Evolutionary conservation across 2,888 invertebrate genomes (phyloP).

Genomic region (Nemotelus nigrinus): DNA sequence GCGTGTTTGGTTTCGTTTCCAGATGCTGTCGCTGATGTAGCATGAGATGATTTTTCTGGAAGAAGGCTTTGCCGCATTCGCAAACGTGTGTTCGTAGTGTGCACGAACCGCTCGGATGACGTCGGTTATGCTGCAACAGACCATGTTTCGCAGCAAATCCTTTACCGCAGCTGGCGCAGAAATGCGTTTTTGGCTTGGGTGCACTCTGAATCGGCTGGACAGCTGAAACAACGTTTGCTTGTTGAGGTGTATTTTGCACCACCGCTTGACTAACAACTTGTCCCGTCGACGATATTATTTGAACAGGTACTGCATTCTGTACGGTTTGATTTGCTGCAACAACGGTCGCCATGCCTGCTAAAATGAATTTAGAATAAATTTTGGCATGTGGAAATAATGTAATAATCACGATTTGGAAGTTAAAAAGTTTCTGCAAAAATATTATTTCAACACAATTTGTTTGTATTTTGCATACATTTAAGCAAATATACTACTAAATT

Average conservation of each 20-base stretch:
- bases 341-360: conserved; percentile 56
- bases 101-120: conserved; percentile 82
- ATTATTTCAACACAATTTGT: too few relatives aligned
- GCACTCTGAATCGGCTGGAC: conserved; percentile 50
- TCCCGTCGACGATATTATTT: conserved; percentile 65
- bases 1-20: conserved; percentile 65
- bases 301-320: conserved; percentile 64
- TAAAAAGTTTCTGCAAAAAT: too few relatives aligned
- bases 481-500: too few relatives aligned
- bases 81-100: conserved; percentile 83
- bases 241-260: conserved; percentile 60
- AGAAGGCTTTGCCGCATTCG: conserved; percentile 85
- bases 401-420: too few relatives aligned
- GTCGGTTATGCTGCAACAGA: conserved; percentile 79
- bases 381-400: too few relatives aligned
- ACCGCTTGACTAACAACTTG: conserved; percentile 65
- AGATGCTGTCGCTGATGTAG: conserved; percentile 82
- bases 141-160: conserved; percentile 87
- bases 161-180: conserved; percentile 82
- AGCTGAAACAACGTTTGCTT: conserved; percentile 42
- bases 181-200: conserved; percentile 76
- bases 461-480: too few relatives aligned
- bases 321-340: conserved; percentile 64
- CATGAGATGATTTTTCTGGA: conserved; percentile 85
- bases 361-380: background rate